Base-by-base conservation (phyloP, 2,797 vertebrate species). In the Microctenopoma steveboyesi region DNA sequence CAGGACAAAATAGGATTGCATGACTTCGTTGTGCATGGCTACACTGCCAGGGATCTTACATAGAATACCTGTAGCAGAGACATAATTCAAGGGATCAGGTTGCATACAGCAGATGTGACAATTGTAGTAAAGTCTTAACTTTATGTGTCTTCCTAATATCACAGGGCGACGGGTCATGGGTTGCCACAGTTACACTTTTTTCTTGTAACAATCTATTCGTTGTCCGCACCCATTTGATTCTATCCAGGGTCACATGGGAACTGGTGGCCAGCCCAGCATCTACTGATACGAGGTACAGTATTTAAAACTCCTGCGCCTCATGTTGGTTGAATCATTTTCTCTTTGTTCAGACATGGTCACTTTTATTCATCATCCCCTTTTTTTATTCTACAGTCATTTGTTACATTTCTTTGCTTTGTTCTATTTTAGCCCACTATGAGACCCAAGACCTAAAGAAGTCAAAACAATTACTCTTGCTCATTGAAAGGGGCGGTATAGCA, bases 1-100 rank as follows among this genome's bases (percentile, higher is more conserved):
- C 93, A 93, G 81, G 79, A 94, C 95, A 92, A 94, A 90, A 87
- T 49, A 91, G 88, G 78, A 82, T 89, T 49, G 80, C 84, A 72
- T 89, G 88, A 62, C 86, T 85, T 75, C 33, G 82, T 66, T 61
- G 72, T 86, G 84, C 79, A 86, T 75, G 73, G 85, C 89, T 89
- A 90, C 70, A 79, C 64, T 78, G 82, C 55, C 11, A 22, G 66
- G 63, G 67, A 69, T 79, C 46, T 66, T 74, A 43, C 57, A 55
- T 22, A 65, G 50, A 74, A 78, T 56, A 64, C 60, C 42, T 55
- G 46, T n/a, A 40, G 39, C 48, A 52, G 43, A 60, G 16, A 69
- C 16, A 79, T 69, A 68, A 70, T 70, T 70, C 51, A 74, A 60
- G 64, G 22, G 43, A 69, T 82, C 39, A 39, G 39, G 30, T 78